Percentiles rank a stretch among this genome's conserved stretches.
Evolutionary conservation across 2,797 vertebrate genomes (phyloP).

Genomic region (Tokudaia tokunoshimensis): DNA sequence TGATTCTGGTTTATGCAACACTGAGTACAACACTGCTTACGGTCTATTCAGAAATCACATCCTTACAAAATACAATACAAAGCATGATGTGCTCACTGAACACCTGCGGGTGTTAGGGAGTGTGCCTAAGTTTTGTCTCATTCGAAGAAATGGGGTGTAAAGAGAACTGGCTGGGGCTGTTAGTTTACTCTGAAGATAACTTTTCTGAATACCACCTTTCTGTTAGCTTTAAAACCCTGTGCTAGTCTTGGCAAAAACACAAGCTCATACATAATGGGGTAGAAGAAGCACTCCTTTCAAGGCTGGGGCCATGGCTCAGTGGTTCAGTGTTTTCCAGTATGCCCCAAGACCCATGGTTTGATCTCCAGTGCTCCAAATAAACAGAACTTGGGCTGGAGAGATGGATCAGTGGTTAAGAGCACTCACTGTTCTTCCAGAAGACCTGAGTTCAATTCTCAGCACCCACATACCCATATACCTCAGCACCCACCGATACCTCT

Average conservation of each 20-base stretch:
- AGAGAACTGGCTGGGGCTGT: background rate
- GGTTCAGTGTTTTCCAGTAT: background rate
- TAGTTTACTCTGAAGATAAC: background rate
- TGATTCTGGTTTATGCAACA: background rate
- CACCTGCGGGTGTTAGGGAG: background rate
- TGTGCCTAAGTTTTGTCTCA: background rate
- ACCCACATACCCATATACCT: background rate
- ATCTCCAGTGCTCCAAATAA: background rate
- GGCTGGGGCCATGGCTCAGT: background rate
- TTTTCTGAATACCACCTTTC: background rate
- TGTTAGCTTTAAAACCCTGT: background rate
- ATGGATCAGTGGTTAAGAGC: background rate
- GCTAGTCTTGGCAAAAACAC: background rate
- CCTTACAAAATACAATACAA: background rate
- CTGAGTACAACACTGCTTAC: background rate
- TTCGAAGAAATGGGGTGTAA: conserved; percentile 5
- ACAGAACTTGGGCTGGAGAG: too few species aligned
- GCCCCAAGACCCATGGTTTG: background rate
- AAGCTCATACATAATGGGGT: background rate
- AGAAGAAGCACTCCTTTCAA: background rate
- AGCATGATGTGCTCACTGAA: background rate
- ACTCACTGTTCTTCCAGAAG: background rate
- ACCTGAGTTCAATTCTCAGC: background rate
- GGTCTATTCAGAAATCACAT: conserved; percentile 1
- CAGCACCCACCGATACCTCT: too few species aligned